Percentiles rank a stretch among this genome's conserved stretches.
Conservation (phyloP, 2,113 vertebrate species). For the Ramphastos sulfuratus region DNA sequence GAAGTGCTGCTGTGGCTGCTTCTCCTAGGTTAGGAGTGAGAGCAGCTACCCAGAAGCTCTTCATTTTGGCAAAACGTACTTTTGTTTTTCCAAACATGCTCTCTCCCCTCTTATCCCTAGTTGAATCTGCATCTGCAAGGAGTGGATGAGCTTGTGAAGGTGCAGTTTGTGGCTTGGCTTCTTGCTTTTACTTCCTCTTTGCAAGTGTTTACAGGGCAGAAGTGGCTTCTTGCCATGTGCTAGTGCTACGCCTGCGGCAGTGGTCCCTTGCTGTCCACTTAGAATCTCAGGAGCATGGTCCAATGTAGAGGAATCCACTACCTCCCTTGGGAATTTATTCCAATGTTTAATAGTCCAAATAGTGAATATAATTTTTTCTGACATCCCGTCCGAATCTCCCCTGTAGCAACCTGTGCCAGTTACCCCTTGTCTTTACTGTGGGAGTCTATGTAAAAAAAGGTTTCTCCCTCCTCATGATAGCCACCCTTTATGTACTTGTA, state of each 20-base stretch:
- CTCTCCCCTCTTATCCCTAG: not conserved
- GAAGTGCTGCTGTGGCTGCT: not conserved
- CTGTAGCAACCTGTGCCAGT: too few species aligned
- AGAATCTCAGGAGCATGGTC: fast-evolving
- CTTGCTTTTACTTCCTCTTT: not conserved
- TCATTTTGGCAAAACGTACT: not conserved
- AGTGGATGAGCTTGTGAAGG: not conserved
- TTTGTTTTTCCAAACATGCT: fast-evolving
- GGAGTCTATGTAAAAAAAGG: too few species aligned
- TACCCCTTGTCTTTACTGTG: too few species aligned
- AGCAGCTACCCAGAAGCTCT: not conserved
- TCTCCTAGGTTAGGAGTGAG: not conserved
- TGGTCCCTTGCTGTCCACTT: fast-evolving
- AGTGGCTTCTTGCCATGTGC: fast-evolving
- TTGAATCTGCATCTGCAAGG: not conserved
- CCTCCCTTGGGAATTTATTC: too few species aligned
- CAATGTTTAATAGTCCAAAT: too few species aligned
- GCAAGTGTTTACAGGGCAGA: not conserved
- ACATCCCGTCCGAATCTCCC: too few species aligned
- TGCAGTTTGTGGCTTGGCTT: not conserved
- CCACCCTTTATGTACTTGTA: too few species aligned
- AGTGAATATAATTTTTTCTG: too few species aligned
- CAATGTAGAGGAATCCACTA: too few species aligned
- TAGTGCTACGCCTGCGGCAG: not conserved
- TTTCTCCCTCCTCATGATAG: too few species aligned